Conservation (phyloP, 2,888 invertebrate species). For the Bombyx huttoni region DNA sequence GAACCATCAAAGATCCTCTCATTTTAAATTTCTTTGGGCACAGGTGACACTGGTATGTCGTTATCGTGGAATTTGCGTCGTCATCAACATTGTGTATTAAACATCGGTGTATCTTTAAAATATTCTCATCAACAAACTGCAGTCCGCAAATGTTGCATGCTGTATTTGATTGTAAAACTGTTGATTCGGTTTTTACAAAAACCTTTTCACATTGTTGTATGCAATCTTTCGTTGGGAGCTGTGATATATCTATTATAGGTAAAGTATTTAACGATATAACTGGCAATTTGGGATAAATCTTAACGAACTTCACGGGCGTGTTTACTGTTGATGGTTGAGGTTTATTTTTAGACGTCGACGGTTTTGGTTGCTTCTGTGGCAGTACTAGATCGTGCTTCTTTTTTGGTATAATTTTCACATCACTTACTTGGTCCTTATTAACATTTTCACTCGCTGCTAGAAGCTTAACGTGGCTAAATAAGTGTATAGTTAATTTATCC, state of each 20-base stretch:
- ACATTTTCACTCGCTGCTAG: constrained; percentile 20
- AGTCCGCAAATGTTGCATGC: constrained; percentile 80
- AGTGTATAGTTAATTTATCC: constrained; percentile 87
- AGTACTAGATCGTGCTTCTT: constrained; percentile 15
- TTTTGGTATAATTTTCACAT: constrained; percentile 20
- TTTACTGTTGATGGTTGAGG: constrained; percentile 23
- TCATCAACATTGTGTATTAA: constrained; percentile 75
- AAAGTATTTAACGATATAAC: constrained; percentile 45
- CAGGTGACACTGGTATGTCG: constrained; percentile 79
- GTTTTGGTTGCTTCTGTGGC: constrained; percentile 39
- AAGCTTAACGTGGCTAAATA: constrained; percentile 79
- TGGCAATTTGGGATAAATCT: constrained; percentile 61
- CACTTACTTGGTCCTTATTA: constrained; percentile 16
- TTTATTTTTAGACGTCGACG: constrained; percentile 55
- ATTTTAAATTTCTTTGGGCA: constrained; percentile 87
- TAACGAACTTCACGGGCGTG: constrained; percentile 53
- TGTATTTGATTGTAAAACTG: constrained; percentile 30
- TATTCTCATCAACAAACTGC: constrained; percentile 78
- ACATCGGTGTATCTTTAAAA: constrained; percentile 82
- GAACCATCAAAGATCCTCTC: constrained; percentile 86
- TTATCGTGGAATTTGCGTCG: constrained; percentile 37
- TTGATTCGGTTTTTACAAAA: constrained; percentile 34
- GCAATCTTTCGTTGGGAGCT: constrained; percentile 20
- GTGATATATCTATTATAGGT: constrained; percentile 43
- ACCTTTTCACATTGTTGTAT: constrained; percentile 23